Evolutionary conservation across 2,113 vertebrate species (phyloP).

Genomic region (Prolemur simus): DNA sequence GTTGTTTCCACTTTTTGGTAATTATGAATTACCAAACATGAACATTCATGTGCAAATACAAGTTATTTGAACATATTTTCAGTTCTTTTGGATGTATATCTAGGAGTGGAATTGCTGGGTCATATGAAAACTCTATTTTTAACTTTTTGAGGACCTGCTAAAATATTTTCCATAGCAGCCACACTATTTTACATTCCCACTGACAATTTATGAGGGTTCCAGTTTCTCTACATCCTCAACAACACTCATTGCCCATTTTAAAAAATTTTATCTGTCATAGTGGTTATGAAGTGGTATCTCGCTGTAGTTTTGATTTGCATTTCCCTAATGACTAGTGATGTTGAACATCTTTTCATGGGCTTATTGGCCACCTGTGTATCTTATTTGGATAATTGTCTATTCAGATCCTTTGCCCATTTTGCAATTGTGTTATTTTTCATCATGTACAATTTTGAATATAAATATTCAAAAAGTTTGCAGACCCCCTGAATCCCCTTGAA

Average conservation of each 20-base stretch:
- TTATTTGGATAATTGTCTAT: conserved; percentile 5
- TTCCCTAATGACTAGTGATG: not conserved
- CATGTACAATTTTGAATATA: not conserved
- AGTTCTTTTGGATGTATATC: not conserved
- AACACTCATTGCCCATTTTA: not conserved
- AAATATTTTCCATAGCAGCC: not conserved
- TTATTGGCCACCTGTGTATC: not conserved
- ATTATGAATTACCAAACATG: not conserved
- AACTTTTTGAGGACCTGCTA: not conserved
- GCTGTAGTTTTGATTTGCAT: conserved; percentile 24
- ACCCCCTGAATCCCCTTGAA: not conserved
- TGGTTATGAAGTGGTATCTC: not conserved
- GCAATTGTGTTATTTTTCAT: not conserved
- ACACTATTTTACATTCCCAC: not conserved
- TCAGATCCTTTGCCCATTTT: conserved; percentile 1
- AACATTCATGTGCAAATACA: not conserved
- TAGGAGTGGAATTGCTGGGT: not conserved
- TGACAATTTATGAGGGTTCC: not conserved
- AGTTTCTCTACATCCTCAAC: not conserved
- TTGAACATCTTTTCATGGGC: not conserved
- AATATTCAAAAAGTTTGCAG: conserved; percentile 23
- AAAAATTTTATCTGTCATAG: not conserved
- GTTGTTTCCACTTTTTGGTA: not conserved
- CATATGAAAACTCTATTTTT: not conserved
- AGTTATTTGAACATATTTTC: not conserved